phyloP scores from a whole-genome alignment of 2,113 vertebrate genomes.

The Odobenus rosmarus region DNA sequence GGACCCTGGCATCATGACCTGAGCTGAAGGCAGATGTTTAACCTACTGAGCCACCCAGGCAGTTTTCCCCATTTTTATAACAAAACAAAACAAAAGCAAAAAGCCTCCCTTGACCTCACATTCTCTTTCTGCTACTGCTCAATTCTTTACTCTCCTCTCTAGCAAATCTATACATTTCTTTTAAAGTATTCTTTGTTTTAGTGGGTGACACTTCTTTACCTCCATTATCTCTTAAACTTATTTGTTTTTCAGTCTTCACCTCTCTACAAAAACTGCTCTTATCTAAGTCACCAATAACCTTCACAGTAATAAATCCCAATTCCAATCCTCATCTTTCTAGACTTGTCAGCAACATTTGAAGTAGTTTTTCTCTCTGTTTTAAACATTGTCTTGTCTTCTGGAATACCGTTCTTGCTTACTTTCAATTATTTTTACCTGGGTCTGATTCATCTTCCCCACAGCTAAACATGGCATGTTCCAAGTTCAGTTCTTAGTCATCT shows the following conservation, averaged over 20 bases:
- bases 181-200: neutral
- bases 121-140: neutral
- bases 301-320: neutral
- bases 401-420: neutral
- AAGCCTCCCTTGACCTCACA: neutral
- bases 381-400: neutral
- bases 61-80: neutral
- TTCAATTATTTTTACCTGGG: neutral
- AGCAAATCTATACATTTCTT: neutral
- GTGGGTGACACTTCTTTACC: neutral
- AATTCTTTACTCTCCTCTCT: neutral
- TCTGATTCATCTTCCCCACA: neutral
- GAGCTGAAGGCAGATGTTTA: no score
- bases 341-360: neutral
- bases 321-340: neutral
- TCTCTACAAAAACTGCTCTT: neutral
- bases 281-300: neutral
- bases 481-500: neutral
- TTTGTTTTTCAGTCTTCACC: neutral
- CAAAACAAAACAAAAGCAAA: neutral
- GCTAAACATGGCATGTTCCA: fast-evolving
- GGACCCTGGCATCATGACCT: no score
- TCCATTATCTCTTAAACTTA: neutral
- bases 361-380: neutral
- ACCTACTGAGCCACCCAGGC: no score